Evolutionary conservation across 2,797 vertebrate species (phyloP).

Genomic region (Cyclopterus lumpus): DNA sequence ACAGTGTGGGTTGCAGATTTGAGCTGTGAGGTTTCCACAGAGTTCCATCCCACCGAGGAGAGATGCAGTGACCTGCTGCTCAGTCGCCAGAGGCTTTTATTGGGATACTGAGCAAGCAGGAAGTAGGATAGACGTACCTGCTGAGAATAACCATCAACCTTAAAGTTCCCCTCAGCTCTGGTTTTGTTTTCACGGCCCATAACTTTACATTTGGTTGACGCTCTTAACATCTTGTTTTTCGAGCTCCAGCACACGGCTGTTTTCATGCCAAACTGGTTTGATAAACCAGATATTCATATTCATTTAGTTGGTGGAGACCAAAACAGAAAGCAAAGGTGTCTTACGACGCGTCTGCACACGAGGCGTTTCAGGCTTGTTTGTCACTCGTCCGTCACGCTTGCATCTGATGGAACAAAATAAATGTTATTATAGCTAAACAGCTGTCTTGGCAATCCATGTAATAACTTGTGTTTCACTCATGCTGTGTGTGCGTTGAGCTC

Average conservation of each 20-base stretch:
- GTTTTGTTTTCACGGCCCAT: background rate
- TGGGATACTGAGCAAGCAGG: background rate
- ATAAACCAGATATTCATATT: too few species aligned
- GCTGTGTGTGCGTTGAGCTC: too few species aligned
- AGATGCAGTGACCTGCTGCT: slow-evolving; percentile 5
- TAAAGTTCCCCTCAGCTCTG: background rate
- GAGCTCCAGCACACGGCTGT: background rate
- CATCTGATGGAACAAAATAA: too few species aligned
- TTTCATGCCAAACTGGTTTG: too few species aligned
- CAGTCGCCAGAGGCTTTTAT: slow-evolving; percentile 2
- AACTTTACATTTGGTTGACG: background rate
- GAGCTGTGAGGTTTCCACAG: background rate
- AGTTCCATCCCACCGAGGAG: slow-evolving; percentile 6
- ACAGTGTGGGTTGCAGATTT: slow-evolving; percentile 4
- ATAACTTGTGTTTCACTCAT: too few species aligned
- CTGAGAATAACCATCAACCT: background rate
- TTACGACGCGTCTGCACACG: too few species aligned
- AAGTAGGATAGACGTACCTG: background rate
- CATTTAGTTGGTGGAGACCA: background rate
- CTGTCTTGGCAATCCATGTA: too few species aligned
- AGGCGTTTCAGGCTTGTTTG: too few species aligned
- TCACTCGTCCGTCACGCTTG: too few species aligned
- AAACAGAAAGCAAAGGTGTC: background rate
- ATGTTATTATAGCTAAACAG: too few species aligned
- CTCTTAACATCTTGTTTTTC: background rate